These are phyloP conservation scores for Parazoanthus darwini DNA, from an alignment of 92 coral and sea anemone genomes.

Conservation along the genomic window DNA sequence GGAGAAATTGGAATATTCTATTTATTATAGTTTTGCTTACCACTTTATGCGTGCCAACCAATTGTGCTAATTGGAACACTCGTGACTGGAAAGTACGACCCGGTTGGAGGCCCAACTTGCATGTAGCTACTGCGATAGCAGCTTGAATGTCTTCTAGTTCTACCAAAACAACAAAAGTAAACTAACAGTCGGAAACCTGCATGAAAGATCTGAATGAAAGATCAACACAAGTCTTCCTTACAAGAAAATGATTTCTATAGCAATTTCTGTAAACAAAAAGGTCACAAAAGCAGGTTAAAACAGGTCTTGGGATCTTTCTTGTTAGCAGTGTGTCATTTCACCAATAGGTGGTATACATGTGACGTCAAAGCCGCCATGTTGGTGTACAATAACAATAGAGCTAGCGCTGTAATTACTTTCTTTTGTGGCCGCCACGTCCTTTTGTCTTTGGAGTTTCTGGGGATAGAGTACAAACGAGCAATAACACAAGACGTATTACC, in stretches of 20 bases:
- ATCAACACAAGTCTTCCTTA: too few relatives aligned
- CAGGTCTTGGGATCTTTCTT: neutral
- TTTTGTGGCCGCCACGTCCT: too few relatives aligned
- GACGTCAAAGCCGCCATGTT: too few relatives aligned
- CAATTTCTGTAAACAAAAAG: too few relatives aligned
- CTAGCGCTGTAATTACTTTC: too few relatives aligned
- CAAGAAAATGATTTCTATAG: too few relatives aligned
- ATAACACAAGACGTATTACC: constrained; percentile 33
- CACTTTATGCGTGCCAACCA: constrained; percentile 87
- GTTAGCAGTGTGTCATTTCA: neutral
- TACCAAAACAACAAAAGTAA: constrained; percentile 31
- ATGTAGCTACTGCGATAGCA: constrained; percentile 84
- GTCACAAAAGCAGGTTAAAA: neutral
- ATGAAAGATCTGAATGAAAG: too few relatives aligned
- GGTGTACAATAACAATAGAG: too few relatives aligned
- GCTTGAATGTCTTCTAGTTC: constrained; percentile 73
- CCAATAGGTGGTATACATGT: too few relatives aligned
- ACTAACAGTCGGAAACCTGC: neutral
- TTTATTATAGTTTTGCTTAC: constrained; percentile 49
- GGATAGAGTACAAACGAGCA: too few relatives aligned
- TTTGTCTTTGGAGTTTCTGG: too few relatives aligned
- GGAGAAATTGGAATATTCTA: too few relatives aligned
- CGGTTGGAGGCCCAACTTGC: constrained; percentile 93
- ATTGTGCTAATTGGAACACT: constrained; percentile 87
- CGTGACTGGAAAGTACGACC: constrained; percentile 92